These are phyloP conservation scores for Nibea albiflora DNA, from an alignment of 2,113 vertebrate species.

Conservation along the genomic window DNA sequence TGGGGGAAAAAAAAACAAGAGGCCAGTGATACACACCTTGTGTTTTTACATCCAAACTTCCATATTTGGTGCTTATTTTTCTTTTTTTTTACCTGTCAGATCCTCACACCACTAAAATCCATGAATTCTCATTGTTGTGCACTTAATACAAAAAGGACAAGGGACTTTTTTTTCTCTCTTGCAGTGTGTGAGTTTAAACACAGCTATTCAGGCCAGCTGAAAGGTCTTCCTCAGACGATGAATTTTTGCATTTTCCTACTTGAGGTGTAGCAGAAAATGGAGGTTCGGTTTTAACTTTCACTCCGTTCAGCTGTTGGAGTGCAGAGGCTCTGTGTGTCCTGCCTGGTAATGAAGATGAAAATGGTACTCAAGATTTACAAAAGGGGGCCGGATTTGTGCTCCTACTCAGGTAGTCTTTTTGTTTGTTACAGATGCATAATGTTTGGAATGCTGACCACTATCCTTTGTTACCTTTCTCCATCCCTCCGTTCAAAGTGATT, in stretches of 20 bases:
- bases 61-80: slow-evolving; percentile 65
- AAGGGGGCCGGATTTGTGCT: slow-evolving; percentile 64
- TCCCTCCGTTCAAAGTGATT: slow-evolving; percentile 51
- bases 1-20: slow-evolving; percentile 35
- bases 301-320: slow-evolving; percentile 42
- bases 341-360: slow-evolving; percentile 43
- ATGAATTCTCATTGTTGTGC: slow-evolving; percentile 67
- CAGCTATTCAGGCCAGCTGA: slow-evolving; percentile 46
- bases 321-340: slow-evolving; percentile 20
- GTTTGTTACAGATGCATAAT: slow-evolving; percentile 64
- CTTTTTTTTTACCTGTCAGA: slow-evolving; percentile 47
- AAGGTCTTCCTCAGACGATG: slow-evolving; percentile 32
- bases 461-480: slow-evolving; percentile 47
- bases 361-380: slow-evolving; percentile 71
- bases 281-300: slow-evolving; percentile 44
- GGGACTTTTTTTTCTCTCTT: slow-evolving; percentile 26
- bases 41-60: slow-evolving; percentile 47
- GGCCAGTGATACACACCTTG: slow-evolving; percentile 66
- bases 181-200: slow-evolving; percentile 37
- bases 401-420: slow-evolving; percentile 79
- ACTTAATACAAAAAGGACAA: slow-evolving; percentile 65
- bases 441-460: slow-evolving; percentile 79
- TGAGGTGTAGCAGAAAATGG: slow-evolving; percentile 30
- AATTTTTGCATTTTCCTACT: slow-evolving; percentile 37
- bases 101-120: slow-evolving; percentile 75